These are phyloP conservation scores for Oppia nitens DNA, from an alignment of 1,140 invertebrate species.

Conservation along the genomic window DNA sequence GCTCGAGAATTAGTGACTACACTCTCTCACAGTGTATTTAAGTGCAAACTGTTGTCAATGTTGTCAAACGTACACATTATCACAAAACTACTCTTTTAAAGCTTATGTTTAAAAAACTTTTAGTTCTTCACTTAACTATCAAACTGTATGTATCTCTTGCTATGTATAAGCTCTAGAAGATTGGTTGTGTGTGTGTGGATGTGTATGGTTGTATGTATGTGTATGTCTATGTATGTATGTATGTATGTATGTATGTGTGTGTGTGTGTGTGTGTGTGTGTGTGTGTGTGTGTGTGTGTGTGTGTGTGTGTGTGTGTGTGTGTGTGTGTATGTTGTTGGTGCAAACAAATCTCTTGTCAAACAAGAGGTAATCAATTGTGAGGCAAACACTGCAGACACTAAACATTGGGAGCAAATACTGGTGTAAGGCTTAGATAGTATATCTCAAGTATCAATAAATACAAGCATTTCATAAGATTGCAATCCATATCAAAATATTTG, in stretches of 20 bases:
- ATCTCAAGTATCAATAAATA: not conserved
- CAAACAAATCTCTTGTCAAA: not conserved
- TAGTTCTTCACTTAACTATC: too few species aligned
- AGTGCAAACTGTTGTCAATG: not conserved
- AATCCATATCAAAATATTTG: not conserved
- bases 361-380: not conserved
- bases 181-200: too few species aligned
- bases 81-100: not conserved
- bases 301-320: too few species aligned
- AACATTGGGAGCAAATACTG: too few species aligned
- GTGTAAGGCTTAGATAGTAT: not conserved
- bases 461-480: too few species aligned
- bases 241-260: too few species aligned
- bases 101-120: not conserved
- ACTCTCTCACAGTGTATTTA: not conserved
- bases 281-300: too few species aligned
- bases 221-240: too few species aligned
- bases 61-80: not conserved
- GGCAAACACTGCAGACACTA: not conserved
- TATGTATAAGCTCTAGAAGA: too few species aligned
- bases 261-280: too few species aligned
- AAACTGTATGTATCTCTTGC: too few species aligned
- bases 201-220: too few species aligned
- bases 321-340: not conserved
- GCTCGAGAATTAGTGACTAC: not conserved